Conservation (phyloP, 1,140 invertebrate species). For the Caenorhabditis briggsae region DNA sequence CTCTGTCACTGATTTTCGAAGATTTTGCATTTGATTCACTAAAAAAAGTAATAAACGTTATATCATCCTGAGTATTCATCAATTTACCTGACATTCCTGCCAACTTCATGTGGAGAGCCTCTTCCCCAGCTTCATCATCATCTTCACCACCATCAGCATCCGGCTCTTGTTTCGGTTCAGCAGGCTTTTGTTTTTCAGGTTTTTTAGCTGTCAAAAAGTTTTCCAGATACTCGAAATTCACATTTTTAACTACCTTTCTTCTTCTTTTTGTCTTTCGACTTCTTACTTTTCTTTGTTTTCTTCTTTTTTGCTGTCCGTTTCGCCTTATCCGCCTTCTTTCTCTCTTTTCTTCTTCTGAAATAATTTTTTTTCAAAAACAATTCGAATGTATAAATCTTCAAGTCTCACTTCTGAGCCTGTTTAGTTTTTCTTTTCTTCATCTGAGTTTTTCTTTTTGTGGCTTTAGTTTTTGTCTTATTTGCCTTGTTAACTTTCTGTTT, state of each 20-base stretch:
- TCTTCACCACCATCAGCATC: neutral
- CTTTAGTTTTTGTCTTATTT: conserved; percentile 16
- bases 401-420: neutral
- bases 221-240: too few relatives aligned
- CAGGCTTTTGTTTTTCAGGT: neutral
- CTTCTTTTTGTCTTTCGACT: conserved; percentile 4
- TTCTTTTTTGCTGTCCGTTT: neutral
- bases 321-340: neutral
- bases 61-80: neutral
- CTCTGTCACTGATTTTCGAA: neutral
- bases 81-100: neutral
- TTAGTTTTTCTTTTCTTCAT: conserved; percentile 19
- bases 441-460: conserved; percentile 6
- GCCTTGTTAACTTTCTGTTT: conserved; percentile 16
- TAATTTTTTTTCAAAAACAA: neutral
- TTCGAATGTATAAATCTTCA: neutral
- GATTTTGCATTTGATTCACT: conserved; percentile 9
- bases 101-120: neutral
- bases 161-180: neutral
- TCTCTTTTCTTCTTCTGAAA: neutral
- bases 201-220: too few relatives aligned
- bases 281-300: neutral
- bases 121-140: neutral
- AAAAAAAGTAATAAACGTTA: neutral
- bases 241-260: conserved; percentile 15